Conservation (phyloP, 2,113 vertebrate species). For the Zingel zingel region DNA sequence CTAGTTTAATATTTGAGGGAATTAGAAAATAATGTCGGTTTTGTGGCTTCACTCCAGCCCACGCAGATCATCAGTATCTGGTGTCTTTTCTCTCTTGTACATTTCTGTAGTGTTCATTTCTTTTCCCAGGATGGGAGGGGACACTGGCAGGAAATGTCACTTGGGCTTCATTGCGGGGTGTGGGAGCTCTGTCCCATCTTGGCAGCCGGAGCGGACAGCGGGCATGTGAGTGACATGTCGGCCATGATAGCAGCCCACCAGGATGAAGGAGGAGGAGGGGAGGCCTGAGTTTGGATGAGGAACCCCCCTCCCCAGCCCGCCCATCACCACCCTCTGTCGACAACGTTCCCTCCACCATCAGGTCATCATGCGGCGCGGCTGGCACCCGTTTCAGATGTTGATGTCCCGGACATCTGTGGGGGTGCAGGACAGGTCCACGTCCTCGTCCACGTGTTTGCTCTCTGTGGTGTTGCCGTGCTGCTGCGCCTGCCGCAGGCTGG, state of each 20-base stretch:
- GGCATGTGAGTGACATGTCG: conserved; percentile 29
- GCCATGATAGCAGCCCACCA: conserved; percentile 39
- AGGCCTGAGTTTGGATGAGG: conserved; percentile 52
- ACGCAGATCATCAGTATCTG: conserved; percentile 67
- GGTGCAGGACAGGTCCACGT: conserved; percentile 93
- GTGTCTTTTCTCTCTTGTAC: conserved; percentile 61
- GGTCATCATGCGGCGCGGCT: neutral
- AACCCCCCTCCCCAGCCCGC: conserved; percentile 45
- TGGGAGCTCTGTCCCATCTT: conserved; percentile 21
- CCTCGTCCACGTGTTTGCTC: conserved; percentile 92
- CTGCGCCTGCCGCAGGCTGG: conserved; percentile 95
- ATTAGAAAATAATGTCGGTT: conserved; percentile 79
- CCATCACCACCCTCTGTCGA: conserved; percentile 22
- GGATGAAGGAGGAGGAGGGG: conserved; percentile 6
- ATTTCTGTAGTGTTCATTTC: conserved; percentile 56
- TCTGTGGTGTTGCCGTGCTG: conserved; percentile 88
- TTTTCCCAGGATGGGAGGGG: conserved; percentile 57
- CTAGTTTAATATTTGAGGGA: conserved; percentile 88
- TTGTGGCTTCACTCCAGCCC: conserved; percentile 83
- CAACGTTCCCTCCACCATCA: conserved; percentile 23
- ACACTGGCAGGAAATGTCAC: conserved; percentile 61
- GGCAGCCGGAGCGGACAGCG: conserved; percentile 25
- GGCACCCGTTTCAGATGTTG: conserved; percentile 89
- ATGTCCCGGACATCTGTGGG: conserved; percentile 97
- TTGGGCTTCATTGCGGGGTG: conserved; percentile 18